phyloP scores from a whole-genome alignment of 2,888 invertebrate genomes.

The Beris morrisii region DNA sequence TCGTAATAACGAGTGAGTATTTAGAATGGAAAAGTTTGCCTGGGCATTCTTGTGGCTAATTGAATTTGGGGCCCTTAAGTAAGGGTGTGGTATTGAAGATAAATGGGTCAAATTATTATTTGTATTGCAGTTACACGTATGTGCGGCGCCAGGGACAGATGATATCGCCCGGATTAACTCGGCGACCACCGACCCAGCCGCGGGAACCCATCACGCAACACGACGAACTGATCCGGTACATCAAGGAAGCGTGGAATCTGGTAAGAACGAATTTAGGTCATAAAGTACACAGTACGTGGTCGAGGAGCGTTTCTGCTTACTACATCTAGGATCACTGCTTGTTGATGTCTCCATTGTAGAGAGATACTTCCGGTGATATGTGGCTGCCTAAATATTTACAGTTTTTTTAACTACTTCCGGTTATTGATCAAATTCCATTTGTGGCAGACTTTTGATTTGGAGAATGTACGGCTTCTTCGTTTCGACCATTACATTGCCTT shows the following conservation, averaged over 20 bases:
- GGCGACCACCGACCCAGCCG: conserved; percentile 43
- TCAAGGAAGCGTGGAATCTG: conserved; percentile 76
- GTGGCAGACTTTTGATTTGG: no score
- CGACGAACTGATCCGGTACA: conserved; percentile 78
- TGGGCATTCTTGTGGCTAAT: not conserved
- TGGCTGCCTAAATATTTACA: no score
- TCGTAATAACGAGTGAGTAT: conserved; percentile 30
- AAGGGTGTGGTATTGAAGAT: no score
- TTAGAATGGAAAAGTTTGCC: not conserved
- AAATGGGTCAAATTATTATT: not conserved
- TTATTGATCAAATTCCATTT: no score
- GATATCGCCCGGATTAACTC: conserved; percentile 42
- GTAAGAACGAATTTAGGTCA: conserved; percentile 49
- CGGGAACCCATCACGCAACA: conserved; percentile 58
- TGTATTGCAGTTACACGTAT: conserved; percentile 47
- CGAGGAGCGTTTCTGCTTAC: no score
- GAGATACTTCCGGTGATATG: no score
- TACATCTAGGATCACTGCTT: no score
- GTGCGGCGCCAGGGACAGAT: conserved; percentile 51
- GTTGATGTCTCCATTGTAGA: no score
- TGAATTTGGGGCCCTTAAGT: not conserved
- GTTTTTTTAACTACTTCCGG: no score
- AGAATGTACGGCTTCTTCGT: no score
- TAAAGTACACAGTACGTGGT: no score
- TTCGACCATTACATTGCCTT: no score